phyloP scores from a whole-genome alignment of 1,140 invertebrate species.

The Chionoecetes opilio region DNA sequence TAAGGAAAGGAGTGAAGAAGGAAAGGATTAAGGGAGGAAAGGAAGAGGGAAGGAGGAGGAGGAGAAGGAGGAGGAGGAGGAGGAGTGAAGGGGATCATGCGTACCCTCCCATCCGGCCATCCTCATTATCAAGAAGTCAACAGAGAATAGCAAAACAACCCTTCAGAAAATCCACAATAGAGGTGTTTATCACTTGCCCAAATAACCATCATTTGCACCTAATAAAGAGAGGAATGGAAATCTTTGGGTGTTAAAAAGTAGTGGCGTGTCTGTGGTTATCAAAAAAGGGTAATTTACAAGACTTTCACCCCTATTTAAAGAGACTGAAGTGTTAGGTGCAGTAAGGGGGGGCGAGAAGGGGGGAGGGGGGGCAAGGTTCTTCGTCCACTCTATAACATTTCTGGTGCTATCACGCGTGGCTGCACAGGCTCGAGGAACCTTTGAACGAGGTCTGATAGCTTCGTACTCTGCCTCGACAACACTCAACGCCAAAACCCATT shows the following conservation, averaged over 20 bases:
- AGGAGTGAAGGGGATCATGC: neutral
- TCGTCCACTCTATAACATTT: neutral
- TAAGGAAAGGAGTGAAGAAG: too few species aligned
- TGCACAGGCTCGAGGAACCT: slow-evolving; percentile 7
- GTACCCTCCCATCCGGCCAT: neutral
- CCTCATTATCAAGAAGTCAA: neutral
- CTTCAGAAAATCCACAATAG: neutral
- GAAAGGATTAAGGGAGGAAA: neutral
- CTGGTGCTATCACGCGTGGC: neutral
- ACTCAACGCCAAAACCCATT: slow-evolving; percentile 41
- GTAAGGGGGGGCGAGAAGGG: neutral
- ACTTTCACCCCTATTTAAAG: neutral
- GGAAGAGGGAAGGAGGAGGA: neutral
- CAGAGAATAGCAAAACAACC: neutral
- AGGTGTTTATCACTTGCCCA: neutral
- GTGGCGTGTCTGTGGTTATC: neutral
- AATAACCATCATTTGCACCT: neutral
- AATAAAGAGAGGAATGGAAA: neutral
- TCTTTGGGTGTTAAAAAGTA: neutral
- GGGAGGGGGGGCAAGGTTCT: neutral
- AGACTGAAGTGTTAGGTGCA: too few species aligned
- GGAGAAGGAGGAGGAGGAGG: neutral
- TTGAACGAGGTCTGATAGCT: slow-evolving; percentile 21
- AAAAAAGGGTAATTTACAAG: neutral
- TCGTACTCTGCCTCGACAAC: slow-evolving; percentile 54